These are phyloP conservation scores for Parnassius smintheus DNA, from an alignment of 2,888 invertebrate species.

Conservation along the genomic window DNA sequence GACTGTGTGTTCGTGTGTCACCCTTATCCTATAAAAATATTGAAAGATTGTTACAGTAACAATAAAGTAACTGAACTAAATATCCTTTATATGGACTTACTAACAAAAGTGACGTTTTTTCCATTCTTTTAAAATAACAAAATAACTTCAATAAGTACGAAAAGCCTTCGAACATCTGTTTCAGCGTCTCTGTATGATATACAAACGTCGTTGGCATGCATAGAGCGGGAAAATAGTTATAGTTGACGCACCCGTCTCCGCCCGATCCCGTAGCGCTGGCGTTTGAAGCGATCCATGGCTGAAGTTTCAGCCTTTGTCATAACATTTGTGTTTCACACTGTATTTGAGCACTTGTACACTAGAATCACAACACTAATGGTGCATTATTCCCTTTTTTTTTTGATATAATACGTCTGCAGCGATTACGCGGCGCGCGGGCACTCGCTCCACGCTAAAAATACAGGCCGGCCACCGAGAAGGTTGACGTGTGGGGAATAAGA, in stretches of 20 bases:
- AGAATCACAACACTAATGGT: constrained; percentile 34
- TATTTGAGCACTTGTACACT: constrained; percentile 27
- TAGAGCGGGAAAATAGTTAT: background rate
- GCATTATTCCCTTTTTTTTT: constrained; percentile 39
- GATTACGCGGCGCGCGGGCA: constrained; percentile 49
- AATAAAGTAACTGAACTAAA: no score
- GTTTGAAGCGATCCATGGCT: constrained; percentile 64
- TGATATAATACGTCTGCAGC: constrained; percentile 36
- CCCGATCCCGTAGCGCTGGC: constrained; percentile 57
- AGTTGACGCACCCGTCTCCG: constrained; percentile 53
- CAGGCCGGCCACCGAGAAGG: constrained; percentile 32
- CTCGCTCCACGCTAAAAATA: constrained; percentile 71
- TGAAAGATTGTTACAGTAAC: no score
- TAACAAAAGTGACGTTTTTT: no score
- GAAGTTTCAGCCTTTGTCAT: constrained; percentile 64
- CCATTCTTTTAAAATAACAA: no score
- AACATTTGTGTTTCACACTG: constrained; percentile 61
- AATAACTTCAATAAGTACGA: constrained; percentile 3
- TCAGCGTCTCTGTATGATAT: constrained; percentile 1
- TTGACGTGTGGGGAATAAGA: constrained; percentile 36
- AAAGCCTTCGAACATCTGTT: constrained; percentile 12
- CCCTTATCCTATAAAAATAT: no score
- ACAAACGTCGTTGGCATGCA: constrained; percentile 2
- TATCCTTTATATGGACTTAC: no score
- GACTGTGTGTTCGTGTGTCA: no score